Conservation (phyloP, 2,113 vertebrate genomes). For the Holacanthus passer region DNA sequence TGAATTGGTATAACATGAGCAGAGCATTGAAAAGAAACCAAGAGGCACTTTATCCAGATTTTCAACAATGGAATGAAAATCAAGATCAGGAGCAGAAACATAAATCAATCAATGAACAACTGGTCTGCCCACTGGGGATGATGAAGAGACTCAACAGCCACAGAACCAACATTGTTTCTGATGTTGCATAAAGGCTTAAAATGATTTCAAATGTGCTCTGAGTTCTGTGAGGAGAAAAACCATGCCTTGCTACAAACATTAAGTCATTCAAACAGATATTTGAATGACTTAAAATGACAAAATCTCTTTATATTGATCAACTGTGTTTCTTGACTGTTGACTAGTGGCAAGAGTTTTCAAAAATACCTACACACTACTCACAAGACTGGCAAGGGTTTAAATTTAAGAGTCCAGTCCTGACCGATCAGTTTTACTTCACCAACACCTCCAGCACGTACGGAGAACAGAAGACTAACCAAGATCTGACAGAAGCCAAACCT, state of each 20-base stretch:
- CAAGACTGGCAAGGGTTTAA: background rate
- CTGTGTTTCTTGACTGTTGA: background rate
- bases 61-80: conserved; percentile 5
- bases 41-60: conserved; percentile 16
- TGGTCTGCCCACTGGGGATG: background rate
- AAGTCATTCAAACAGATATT: background rate
- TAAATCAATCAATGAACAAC: conserved; percentile 25
- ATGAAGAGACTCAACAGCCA: background rate
- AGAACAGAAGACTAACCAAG: background rate
- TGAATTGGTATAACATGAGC: conserved; percentile 25
- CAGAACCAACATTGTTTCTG: background rate
- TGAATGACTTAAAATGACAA: background rate
- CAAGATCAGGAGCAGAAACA: background rate
- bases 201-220: background rate
- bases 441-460: background rate
- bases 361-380: background rate
- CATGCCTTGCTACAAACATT: background rate
- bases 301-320: background rate
- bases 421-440: background rate
- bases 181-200: background rate
- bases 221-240: background rate
- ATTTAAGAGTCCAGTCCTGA: background rate
- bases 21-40: conserved; percentile 11
- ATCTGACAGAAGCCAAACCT: background rate
- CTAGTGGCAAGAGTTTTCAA: background rate